Conservation (phyloP, 2,888 invertebrate genomes). For the Didymodactylos carnosus region DNA sequence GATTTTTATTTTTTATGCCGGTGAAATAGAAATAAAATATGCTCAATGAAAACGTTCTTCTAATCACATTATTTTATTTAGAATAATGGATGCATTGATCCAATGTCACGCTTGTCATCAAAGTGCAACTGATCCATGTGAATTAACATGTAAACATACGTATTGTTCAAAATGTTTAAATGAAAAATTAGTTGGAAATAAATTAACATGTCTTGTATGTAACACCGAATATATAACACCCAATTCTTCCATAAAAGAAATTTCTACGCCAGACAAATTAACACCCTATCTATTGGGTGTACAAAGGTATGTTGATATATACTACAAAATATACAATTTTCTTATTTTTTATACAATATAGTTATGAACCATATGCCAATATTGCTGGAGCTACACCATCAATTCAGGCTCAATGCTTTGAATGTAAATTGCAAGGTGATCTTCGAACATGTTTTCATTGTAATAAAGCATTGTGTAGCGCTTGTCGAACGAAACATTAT, state of each 20-base stretch:
- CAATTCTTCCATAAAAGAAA: not conserved
- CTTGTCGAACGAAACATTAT: not conserved
- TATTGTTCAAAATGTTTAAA: not conserved
- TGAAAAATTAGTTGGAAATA: not conserved
- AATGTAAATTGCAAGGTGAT: not conserved
- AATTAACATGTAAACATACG: not conserved
- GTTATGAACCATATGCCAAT: not conserved
- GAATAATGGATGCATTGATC: not conserved
- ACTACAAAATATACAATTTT: too few relatives aligned
- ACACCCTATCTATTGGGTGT: not conserved
- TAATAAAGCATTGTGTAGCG: not conserved
- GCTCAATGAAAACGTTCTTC: too few relatives aligned
- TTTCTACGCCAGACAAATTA: too few relatives aligned
- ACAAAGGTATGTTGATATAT: not conserved
- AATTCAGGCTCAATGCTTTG: not conserved
- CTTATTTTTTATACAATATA: not conserved
- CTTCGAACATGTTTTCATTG: not conserved
- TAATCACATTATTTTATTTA: too few relatives aligned
- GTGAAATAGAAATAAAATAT: too few relatives aligned
- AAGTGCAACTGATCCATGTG: not conserved
- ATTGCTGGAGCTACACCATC: not conserved
- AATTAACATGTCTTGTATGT: not conserved
- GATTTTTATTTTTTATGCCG: too few relatives aligned
- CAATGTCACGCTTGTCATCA: not conserved
- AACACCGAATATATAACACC: not conserved